Evolutionary conservation across 2,888 invertebrate species (phyloP).

Genomic region (Lasioglossum villosulum): DNA sequence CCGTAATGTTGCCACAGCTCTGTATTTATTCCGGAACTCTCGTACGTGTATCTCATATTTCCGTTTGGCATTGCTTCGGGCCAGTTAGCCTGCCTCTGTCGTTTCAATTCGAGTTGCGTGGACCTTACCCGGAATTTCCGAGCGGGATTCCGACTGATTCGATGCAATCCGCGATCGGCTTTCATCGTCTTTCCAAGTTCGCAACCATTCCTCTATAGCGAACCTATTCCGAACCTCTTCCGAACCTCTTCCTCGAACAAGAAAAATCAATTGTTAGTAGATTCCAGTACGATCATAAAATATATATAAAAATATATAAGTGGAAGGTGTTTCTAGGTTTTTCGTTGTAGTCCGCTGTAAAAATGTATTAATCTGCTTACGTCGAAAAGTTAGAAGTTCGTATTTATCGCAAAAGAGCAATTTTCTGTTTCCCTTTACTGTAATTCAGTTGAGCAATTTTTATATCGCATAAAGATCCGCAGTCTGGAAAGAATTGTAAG

Average conservation of each 20-base stretch:
- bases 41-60: slow-evolving; percentile 46
- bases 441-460: neutral
- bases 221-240: slow-evolving; percentile 1
- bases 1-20: slow-evolving; percentile 35
- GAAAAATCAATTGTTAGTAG: neutral
- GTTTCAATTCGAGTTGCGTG: slow-evolving; percentile 27
- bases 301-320: no score
- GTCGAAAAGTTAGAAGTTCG: no score
- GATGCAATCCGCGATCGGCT: neutral
- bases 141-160: slow-evolving; percentile 6
- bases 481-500: no score
- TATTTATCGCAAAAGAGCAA: no score
- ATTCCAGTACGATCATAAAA: neutral
- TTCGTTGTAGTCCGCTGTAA: no score
- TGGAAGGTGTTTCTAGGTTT: no score
- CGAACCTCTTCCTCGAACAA: neutral
- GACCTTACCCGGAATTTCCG: slow-evolving; percentile 19
- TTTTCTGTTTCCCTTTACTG: no score
- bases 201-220: no score
- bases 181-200: slow-evolving; percentile 11
- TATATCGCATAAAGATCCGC: neutral
- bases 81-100: slow-evolving; percentile 41
- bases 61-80: slow-evolving; percentile 45
- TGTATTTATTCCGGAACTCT: slow-evolving; percentile 45
- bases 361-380: no score